phyloP scores from a whole-genome alignment of 2,888 invertebrate species.

The Pteria penguin region DNA sequence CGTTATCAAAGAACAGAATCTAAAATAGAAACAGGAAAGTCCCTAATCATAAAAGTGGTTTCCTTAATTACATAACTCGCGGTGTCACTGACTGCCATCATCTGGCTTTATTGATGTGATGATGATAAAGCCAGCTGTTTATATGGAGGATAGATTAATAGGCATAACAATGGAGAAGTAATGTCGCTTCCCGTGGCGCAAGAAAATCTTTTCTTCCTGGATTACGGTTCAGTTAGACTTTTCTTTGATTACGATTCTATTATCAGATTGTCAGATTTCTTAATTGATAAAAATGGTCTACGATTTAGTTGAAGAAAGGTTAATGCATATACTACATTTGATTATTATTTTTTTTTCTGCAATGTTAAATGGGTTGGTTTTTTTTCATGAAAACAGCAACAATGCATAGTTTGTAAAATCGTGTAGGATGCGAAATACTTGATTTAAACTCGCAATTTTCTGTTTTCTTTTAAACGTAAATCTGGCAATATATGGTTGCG shows the following conservation, averaged over 20 bases:
- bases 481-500: constrained; percentile 2
- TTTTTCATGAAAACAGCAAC: no score
- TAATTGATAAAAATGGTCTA: no score
- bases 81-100: background rate
- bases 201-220: background rate
- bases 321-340: no score
- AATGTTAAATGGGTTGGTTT: no score
- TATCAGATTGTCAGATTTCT: no score
- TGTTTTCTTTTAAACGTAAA: constrained; percentile 28
- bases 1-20: background rate
- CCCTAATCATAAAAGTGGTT: background rate
- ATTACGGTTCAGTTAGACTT: no score
- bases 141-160: background rate
- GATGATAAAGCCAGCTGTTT: background rate
- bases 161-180: background rate
- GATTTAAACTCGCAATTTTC: background rate
- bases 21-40: background rate
- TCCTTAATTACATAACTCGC: background rate
- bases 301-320: no score
- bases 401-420: no score
- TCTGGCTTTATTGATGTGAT: background rate
- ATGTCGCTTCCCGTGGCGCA: background rate
- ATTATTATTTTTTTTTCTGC: no score
- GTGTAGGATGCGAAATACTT: no score
- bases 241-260: no score